phyloP scores from a whole-genome alignment of 2,113 vertebrate species.

The Anarhynchus alexandrinus region DNA sequence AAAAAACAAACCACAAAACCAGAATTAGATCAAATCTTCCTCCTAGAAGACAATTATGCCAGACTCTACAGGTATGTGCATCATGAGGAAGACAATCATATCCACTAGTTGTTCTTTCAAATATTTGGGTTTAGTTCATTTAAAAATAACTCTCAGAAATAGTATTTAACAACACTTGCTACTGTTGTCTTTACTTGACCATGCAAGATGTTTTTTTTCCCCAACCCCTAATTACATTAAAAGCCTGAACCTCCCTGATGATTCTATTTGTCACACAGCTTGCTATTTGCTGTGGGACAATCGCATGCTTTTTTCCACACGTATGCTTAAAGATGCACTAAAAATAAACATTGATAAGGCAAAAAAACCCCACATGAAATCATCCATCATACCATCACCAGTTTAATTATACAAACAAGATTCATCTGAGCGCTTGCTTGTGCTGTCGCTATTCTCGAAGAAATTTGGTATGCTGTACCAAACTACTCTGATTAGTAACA shows the following conservation, averaged over 20 bases:
- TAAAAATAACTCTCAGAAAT: background rate
- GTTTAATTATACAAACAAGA: background rate
- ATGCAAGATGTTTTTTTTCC: background rate
- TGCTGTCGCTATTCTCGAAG: background rate
- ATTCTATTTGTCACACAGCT: background rate
- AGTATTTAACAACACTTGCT: background rate
- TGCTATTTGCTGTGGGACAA: background rate
- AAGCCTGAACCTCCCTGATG: background rate
- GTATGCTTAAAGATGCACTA: background rate
- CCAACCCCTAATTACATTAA: background rate
- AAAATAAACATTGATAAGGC: background rate
- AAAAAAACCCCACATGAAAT: background rate
- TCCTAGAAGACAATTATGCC: background rate
- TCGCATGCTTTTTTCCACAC: background rate
- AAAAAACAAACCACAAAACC: background rate
- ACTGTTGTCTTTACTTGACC: background rate
- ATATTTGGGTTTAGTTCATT: background rate
- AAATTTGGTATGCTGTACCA: background rate
- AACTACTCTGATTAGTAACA: background rate
- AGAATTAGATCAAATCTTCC: background rate
- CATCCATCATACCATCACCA: background rate
- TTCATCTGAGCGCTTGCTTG: background rate
- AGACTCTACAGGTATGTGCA: background rate
- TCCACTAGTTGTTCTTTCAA: background rate
- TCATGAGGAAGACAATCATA: background rate